Base-by-base conservation (phyloP, 1,140 invertebrate genomes). In the Leguminivora glycinivorella region DNA sequence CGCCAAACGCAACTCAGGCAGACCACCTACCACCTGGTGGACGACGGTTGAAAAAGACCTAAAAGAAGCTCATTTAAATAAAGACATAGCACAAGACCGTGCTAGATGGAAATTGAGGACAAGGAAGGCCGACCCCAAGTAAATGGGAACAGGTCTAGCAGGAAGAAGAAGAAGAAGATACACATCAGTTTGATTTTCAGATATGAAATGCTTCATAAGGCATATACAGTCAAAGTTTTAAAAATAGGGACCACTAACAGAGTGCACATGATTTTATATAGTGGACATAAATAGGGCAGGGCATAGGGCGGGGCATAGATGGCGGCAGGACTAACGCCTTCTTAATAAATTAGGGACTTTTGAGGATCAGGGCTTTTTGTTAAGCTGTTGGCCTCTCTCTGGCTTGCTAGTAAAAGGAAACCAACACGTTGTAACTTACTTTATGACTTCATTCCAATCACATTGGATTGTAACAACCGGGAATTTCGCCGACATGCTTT, bases 381-480 rank as follows among this genome's bases (percentile, higher is more conserved):
- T 17, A 52, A 22, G 9, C 19, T 22, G 19, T 22, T 17, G n/a
- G 43, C 14, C n/a, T 6, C 14, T 5, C 47, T 19, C 19, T 1
- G n/a, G n/a, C n/a, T 43, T n/a, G 5, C 10, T 17, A 52, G 22
- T 9, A 22, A 22, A 52, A n/a, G n/a, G 22, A 22, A 52, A 22
- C 2, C 6, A 19, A 22, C 9, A 52, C 22, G 17, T 17, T 22
- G 5, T 9, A 52, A 52, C 47, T 52, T 52, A 91, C 91, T 85
- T 88, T 69, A 92, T 72, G 68, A 84, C 79, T 72, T 92, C 89
- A 72, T 92, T 87, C 92, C 92, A 92, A 77, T 92, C 90, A 68
- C 86, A 86, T 71, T 92, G 90, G 69, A 92, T 89, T 70, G 83
- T 85, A 69, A 92, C 76, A 40, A 89, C 83, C 43, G 92, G 92